Conservation (phyloP, 2,113 vertebrate genomes). For the Pelvicachromis taeniatus region DNA sequence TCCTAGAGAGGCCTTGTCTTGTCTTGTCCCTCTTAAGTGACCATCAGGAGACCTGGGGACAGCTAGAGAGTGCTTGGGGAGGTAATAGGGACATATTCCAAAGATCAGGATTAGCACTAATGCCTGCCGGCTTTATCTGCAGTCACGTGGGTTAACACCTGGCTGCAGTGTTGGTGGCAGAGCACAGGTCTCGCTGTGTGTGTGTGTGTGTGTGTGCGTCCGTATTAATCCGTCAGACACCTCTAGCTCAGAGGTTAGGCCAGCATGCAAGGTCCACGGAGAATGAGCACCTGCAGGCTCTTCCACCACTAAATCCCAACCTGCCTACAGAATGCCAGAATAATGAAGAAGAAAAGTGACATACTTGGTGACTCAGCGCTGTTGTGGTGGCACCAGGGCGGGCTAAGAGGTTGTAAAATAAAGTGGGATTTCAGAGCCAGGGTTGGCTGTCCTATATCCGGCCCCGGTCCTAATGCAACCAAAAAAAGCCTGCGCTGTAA, state of each 20-base stretch:
- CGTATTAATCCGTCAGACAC: constrained; percentile 61
- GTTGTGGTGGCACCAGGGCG: constrained; percentile 4
- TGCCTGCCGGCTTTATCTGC: constrained; percentile 73
- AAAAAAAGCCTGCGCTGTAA: constrained; percentile 39
- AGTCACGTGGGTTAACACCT: constrained; percentile 76
- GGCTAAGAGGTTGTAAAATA: constrained; percentile 30
- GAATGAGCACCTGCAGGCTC: constrained; percentile 2
- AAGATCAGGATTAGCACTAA: constrained; percentile 80
- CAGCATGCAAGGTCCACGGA: constrained; percentile 1
- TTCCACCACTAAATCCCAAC: neutral
- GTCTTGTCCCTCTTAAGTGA: constrained; percentile 50
- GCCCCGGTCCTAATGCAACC: constrained; percentile 45
- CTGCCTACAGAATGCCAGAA: neutral
- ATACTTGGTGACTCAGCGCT: neutral
- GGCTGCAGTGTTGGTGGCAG: constrained; percentile 56
- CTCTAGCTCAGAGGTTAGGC: constrained; percentile 45
- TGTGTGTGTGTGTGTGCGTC: constrained; percentile 26
- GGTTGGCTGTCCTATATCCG: constrained; percentile 55
- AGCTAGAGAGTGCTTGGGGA: constrained; percentile 54
- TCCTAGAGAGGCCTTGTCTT: constrained; percentile 39
- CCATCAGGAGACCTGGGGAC: constrained; percentile 55
- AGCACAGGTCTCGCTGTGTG: constrained; percentile 40
- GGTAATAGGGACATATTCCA: constrained; percentile 72
- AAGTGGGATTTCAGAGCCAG: constrained; percentile 50
- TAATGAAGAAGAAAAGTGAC: neutral